Evolutionary conservation across 2,888 invertebrate genomes (phyloP).

Genomic region (Polydrusus cervinus): DNA sequence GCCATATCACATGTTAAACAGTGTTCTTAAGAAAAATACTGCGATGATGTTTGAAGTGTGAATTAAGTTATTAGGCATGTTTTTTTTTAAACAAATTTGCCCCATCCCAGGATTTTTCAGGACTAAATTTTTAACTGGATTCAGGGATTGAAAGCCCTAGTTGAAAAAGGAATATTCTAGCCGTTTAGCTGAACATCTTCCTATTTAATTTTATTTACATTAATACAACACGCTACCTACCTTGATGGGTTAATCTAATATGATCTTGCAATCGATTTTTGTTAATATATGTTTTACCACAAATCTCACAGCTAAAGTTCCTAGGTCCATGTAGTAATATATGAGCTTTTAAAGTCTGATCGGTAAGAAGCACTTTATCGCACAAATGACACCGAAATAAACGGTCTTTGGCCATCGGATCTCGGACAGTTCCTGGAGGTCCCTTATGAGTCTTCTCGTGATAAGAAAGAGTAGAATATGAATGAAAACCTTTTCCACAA

Average conservation of each 20-base stretch:
- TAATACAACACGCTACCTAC: slow-evolving; percentile 36
- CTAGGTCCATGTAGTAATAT: slow-evolving; percentile 53
- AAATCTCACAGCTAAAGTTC: slow-evolving; percentile 56
- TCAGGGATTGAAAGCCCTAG: no score
- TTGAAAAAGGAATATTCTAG: no score
- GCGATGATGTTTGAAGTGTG: no score
- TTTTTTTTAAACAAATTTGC: no score
- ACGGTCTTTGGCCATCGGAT: slow-evolving; percentile 38
- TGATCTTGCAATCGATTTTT: slow-evolving; percentile 53
- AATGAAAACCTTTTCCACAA: slow-evolving; percentile 56
- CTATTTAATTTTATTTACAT: no score
- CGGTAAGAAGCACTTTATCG: slow-evolving; percentile 52
- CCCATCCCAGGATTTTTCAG: no score
- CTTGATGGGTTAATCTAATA: slow-evolving; percentile 54
- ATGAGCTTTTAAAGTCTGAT: slow-evolving; percentile 54
- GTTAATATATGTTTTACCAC: slow-evolving; percentile 54
- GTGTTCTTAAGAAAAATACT: no score
- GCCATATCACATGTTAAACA: no score
- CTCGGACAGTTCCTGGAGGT: slow-evolving; percentile 37
- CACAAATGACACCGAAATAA: slow-evolving; percentile 52
- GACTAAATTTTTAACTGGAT: no score
- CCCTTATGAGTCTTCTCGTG: slow-evolving; percentile 56
- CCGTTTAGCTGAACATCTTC: no score
- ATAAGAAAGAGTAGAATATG: slow-evolving; percentile 52
- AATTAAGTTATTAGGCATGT: no score